Conservation (phyloP, 2,797 vertebrate species). For the Cygnus olor region DNA sequence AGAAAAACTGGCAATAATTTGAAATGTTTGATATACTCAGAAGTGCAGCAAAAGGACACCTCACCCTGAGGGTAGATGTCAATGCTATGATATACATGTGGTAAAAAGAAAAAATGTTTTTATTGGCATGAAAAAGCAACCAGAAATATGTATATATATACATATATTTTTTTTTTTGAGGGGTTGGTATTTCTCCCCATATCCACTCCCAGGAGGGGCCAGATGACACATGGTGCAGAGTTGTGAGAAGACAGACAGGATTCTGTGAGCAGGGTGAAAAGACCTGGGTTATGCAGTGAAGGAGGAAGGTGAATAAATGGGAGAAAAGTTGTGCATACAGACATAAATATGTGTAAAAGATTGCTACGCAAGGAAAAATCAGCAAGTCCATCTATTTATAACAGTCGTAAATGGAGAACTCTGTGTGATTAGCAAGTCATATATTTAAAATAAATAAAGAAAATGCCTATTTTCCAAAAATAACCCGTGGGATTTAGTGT, state of each 20-base stretch:
- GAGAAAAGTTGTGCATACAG: background rate
- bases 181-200: background rate
- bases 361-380: background rate
- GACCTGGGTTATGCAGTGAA: background rate
- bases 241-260: background rate
- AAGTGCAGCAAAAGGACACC: slow-evolving; percentile 32
- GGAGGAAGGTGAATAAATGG: background rate
- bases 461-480: background rate
- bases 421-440: background rate
- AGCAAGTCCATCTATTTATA: background rate
- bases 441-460: background rate
- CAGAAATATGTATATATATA: background rate
- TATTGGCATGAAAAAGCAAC: background rate
- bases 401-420: background rate
- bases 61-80: slow-evolving; percentile 51
- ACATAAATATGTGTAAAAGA: background rate
- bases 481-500: background rate
- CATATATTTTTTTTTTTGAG: background rate
- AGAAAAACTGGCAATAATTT: slow-evolving; percentile 43
- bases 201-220: background rate
- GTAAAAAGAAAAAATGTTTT: slow-evolving; percentile 37
- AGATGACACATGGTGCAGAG: background rate
- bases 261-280: background rate
- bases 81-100: background rate
- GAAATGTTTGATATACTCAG: slow-evolving; percentile 17